Percentiles rank a stretch among this genome's conserved stretches.
Evolutionary conservation across 2,797 vertebrate genomes (phyloP).

Genomic region (Antrozous pallidus): DNA sequence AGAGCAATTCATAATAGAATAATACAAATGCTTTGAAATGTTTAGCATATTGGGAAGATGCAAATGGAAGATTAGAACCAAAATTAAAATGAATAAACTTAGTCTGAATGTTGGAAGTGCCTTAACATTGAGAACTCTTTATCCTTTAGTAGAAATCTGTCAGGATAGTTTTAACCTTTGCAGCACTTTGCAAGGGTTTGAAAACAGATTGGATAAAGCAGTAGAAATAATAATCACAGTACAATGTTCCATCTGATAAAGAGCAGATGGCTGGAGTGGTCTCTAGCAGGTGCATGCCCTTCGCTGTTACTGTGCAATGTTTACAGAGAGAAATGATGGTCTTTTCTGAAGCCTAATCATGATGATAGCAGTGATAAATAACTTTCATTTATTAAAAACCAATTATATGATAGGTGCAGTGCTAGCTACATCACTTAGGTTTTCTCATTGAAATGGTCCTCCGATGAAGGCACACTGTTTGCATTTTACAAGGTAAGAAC

Average conservation of each 20-base stretch:
- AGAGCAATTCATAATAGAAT: not conserved
- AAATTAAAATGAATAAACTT: slow-evolving; percentile 25
- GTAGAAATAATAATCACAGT: not conserved
- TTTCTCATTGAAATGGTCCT: not conserved
- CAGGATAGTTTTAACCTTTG: not conserved
- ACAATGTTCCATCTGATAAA: not conserved
- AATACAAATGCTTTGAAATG: not conserved
- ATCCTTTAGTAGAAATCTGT: not conserved
- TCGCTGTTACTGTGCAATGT: not conserved
- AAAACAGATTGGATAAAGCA: not conserved
- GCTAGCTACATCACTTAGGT: not conserved
- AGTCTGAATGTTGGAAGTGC: not conserved
- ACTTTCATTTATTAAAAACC: slow-evolving; percentile 25
- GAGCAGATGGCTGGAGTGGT: slow-evolving; percentile 38
- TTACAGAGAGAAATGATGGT: not conserved
- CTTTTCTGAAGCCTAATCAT: slow-evolving; percentile 16
- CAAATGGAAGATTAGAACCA: not conserved
- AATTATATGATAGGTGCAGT: not conserved
- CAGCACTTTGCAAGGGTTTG: not conserved
- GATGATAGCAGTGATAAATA: slow-evolving; percentile 25
- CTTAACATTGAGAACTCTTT: not conserved
- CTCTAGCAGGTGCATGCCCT: not conserved
- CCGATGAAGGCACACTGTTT: not conserved
- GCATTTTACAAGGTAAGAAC: not conserved
- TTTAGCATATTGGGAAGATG: not conserved